phyloP scores from a whole-genome alignment of 2,888 invertebrate species.

The Pammene fasciana region DNA sequence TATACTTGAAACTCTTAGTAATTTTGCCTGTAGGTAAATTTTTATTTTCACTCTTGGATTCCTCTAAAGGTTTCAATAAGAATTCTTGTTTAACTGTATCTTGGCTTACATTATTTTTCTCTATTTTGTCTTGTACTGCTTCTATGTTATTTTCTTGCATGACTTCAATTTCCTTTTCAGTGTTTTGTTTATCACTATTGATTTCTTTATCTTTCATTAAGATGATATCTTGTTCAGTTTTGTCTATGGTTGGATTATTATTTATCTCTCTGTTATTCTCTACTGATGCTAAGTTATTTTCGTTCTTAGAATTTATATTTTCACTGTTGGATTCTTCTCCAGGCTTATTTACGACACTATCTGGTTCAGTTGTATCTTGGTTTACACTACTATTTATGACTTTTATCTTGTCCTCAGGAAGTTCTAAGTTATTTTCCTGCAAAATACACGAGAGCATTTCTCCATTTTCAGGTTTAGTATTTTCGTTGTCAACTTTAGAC shows the following conservation, averaged over 20 bases:
- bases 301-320: too few relatives aligned
- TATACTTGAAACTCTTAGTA: conserved; percentile 23
- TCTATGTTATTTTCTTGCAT: too few relatives aligned
- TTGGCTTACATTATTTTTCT: too few relatives aligned
- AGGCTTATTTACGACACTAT: too few relatives aligned
- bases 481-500: not conserved
- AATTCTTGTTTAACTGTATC: not conserved
- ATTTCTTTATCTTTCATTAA: not conserved
- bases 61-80: not conserved
- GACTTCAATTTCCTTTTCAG: not conserved
- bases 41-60: conserved; percentile 1
- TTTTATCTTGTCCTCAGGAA: not conserved
- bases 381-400: too few relatives aligned
- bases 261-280: not conserved
- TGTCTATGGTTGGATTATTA: not conserved
- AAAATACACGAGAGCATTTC: not conserved
- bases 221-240: too few relatives aligned
- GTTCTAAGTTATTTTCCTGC: not conserved
- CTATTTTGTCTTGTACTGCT: too few relatives aligned
- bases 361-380: too few relatives aligned
- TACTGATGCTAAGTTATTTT: too few relatives aligned
- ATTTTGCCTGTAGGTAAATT: not conserved
- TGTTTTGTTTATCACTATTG: not conserved
- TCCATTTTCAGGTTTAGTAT: not conserved
- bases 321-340: too few relatives aligned